Base-by-base conservation (phyloP, 2,113 vertebrate genomes). In the Cyprinus carpio region DNA sequence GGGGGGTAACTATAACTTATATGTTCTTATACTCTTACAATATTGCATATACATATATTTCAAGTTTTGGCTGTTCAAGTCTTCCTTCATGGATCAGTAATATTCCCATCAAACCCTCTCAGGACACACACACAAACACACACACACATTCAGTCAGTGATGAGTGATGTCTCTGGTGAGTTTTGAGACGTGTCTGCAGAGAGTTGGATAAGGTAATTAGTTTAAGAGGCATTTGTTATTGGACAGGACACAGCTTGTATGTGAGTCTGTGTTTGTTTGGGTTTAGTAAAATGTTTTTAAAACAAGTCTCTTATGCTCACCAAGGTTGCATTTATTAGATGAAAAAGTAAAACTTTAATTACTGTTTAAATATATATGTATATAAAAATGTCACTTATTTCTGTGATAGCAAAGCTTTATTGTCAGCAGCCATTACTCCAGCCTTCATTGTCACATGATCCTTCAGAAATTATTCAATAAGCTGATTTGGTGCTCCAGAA, bases 231-330 rank as follows among this genome's bases (percentile, higher is more conserved):
- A 64, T 64, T 64, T 27, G 34, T 25, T 80, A 74, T 43, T 80
- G 13, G 58, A 64, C 77, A 80, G 23, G 58, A 80, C 77, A 43
- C 34, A 10, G 34, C 77, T 80, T 80, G 56, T 37, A n/a, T 76
- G 13, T 3, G 4, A 69, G 75, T 78, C 20, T 40, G 25, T 34
- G 54, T 60, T 60, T 78, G 8, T 37, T 71, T 71, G 16, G 67
- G 67, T 23, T 71, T 9, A 20, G 67, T 20, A 34, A 11, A 3
- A 67, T 67, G 12, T 27, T 29, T 62, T 27, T 3, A 2, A 54
- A 54, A 54, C 4, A 54, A 54, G 51, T 54, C 5, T 54, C 54
- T 56, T 23, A 23, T 56, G 54, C 54, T 20, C 18, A 56, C 54
- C 54, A 56, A 56, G 2, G 51, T 2, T 20, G 54, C 20, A 58